Evolutionary conservation across 2,797 vertebrate species (phyloP), one percentile per base, ranked within the genome.

Genomic region (Leptatherina wallacei): DNA sequence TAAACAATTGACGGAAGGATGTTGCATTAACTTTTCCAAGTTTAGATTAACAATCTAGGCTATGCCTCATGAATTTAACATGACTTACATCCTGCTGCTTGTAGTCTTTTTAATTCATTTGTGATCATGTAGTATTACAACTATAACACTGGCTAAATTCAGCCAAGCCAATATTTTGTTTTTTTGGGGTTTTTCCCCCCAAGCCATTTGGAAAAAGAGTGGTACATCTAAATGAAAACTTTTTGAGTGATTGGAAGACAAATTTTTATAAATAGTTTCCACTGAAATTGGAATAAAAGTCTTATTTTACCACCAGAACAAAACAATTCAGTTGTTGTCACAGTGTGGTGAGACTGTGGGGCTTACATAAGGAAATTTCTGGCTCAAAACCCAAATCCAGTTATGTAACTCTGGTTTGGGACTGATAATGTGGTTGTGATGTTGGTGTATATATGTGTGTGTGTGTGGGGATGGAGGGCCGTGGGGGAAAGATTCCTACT

Each of bases 341-440:
- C 36, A 51, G 52, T 63, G 71, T 35, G 38, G 58, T 71, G 78
- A 76, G 72, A 72, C 36, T 69, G 64, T n/a, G 40, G n/a, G 58
- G 69, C 71, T 89, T 88, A 88, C 55, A 61, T 88, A 87, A 88
- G 78, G 62, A 81, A 56, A 71, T 20, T 5, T 85, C 66, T 85
- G 80, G 77, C 80, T 74, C 85, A 51, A 75, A 80, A 82, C 51
- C 82, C 71, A 51, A 52, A 63, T 67, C 57, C 56, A 51, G 83
- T 88, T 88, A 87, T 38, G 4, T 85, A 88, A 89, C 76, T 64
- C 65, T 79, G 86, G 86, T 89, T 85, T 89, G 85, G 84, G 80
- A 84, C 57, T 60, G 71, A 83, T 85, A 71, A 79, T 82, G 77
- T 81, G 81, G 60, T 73, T 7, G 14, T 61, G 69, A 68, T 60